Conservation (phyloP, 2,797 vertebrate species). For the Notamacropus eugenii region DNA sequence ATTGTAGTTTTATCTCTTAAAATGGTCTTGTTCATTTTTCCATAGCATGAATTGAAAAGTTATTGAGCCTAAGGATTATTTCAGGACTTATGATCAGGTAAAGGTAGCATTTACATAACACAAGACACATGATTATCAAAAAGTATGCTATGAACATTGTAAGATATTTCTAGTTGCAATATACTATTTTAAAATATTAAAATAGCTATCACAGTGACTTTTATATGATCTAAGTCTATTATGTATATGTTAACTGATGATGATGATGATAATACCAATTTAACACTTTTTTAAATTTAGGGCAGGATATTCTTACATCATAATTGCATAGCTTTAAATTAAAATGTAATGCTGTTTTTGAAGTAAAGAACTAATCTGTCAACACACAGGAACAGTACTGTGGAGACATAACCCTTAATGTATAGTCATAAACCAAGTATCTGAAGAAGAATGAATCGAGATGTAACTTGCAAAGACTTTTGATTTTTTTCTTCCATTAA, state of each 20-base stretch:
- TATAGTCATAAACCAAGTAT: neutral
- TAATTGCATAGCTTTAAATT: neutral
- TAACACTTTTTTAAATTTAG: neutral
- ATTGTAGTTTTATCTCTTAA: neutral
- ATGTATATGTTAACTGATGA: neutral
- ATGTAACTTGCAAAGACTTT: neutral
- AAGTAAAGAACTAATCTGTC: neutral
- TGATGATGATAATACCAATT: neutral
- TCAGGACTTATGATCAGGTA: neutral
- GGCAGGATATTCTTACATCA: neutral
- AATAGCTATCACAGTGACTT: neutral
- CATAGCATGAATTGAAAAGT: neutral
- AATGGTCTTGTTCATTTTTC: neutral
- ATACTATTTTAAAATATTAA: neutral
- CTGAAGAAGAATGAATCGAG: neutral
- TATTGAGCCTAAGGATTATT: neutral
- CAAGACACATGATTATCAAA: neutral
- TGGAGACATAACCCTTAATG: neutral
- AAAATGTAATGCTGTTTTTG: neutral
- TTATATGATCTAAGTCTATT: neutral
- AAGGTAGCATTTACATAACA: neutral
- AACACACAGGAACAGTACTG: neutral
- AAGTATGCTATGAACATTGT: neutral
- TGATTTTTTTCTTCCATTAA: neutral
- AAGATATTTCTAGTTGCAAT: neutral